These are phyloP conservation scores for Rhyacichthys aspro DNA, from an alignment of 2,797 vertebrate species.

Conservation along the genomic window DNA sequence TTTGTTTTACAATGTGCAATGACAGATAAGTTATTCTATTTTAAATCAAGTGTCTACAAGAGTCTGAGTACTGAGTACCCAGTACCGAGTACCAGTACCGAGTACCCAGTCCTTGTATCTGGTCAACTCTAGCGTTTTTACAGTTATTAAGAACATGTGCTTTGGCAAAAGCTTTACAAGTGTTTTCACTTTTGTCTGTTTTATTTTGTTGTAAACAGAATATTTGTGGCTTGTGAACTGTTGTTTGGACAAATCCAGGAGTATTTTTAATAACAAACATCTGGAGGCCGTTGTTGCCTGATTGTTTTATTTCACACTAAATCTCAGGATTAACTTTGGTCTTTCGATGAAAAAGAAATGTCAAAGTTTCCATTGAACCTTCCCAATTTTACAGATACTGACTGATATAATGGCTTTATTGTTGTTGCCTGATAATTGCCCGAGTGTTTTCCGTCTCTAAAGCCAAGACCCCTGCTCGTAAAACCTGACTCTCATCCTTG, in stretches of 20 bases:
- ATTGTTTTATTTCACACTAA: neutral
- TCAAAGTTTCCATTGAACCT: constrained; percentile 2
- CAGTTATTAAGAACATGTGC: neutral
- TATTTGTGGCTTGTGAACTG: constrained; percentile 5
- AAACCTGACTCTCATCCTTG: constrained; percentile 6
- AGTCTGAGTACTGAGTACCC: no score
- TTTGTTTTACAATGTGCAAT: no score
- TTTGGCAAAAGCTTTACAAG: neutral
- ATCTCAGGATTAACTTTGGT: neutral
- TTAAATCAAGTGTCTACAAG: no score
- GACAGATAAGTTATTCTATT: no score
- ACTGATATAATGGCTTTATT: constrained; percentile 7
- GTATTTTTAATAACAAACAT: neutral
- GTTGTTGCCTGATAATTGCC: constrained; percentile 10
- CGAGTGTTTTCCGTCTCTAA: constrained; percentile 8
- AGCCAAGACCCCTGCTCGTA: constrained; percentile 7
- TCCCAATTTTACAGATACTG: constrained; percentile 4
- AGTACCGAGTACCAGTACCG: no score
- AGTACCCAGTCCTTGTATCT: neutral
- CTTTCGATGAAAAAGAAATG: constrained; percentile 4
- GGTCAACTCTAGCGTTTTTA: neutral
- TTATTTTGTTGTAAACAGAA: constrained; percentile 3
- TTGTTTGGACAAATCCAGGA: neutral
- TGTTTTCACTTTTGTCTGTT: constrained; percentile 3
- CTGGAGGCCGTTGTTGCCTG: neutral